phyloP scores from a whole-genome alignment of 2,797 vertebrate genomes.

The Myiotriccus ornatus region DNA sequence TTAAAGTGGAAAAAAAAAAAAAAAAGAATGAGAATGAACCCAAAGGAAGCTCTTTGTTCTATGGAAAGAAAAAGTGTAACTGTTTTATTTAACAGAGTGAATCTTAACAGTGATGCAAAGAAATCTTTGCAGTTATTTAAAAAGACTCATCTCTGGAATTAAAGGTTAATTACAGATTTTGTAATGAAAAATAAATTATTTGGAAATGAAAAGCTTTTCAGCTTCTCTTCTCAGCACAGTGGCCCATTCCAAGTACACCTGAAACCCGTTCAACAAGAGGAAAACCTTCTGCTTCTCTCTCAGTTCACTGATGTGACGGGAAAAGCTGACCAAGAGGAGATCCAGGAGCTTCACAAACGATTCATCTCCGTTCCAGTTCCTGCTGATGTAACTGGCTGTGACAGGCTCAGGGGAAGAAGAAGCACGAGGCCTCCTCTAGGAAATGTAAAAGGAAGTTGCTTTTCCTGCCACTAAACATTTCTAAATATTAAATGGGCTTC shows the following conservation, averaged over 20 bases:
- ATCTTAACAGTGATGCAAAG: not conserved
- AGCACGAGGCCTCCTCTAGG: not conserved
- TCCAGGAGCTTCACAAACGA: not conserved
- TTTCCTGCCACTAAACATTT: not conserved
- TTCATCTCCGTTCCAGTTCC: not conserved
- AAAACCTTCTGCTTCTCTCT: not conserved
- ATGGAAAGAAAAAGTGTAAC: not conserved
- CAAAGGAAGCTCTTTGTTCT: not conserved
- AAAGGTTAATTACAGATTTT: not conserved
- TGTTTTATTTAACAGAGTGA: not conserved
- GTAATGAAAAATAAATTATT: not conserved
- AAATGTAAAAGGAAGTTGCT: not conserved
- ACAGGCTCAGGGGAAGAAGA: not conserved
- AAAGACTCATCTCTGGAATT: not conserved
- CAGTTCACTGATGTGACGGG: fast-evolving
- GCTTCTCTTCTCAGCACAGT: not conserved
- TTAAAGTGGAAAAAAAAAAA: not conserved
- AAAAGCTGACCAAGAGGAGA: not conserved
- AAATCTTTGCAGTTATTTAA: not conserved
- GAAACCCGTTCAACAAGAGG: not conserved
- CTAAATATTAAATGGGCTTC: not conserved
- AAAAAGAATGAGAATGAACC: not conserved
- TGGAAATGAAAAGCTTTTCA: not conserved
- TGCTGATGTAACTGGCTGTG: not conserved
- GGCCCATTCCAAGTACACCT: not conserved